Base-by-base conservation (phyloP, 1,140 invertebrate genomes). In the Aphelenchoides besseyi region DNA sequence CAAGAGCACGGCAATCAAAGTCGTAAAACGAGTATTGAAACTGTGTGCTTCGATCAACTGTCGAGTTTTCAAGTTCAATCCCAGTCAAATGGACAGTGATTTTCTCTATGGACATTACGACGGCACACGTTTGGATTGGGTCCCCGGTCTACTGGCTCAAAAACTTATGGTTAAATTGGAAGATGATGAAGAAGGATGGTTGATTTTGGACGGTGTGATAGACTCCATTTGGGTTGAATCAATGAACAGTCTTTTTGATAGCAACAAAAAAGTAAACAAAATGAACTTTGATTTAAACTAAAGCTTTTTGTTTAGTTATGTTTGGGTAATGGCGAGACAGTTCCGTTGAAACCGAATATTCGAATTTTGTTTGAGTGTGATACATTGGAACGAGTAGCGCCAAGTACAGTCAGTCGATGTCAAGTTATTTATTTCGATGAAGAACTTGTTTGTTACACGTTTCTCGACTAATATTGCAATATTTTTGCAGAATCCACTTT, bases 331-430 rank as follows among this genome's bases (percentile, higher is more conserved):
- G 70, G 70, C 0, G 70, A 71, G 54, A 71, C 36, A 2, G 59
- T 71, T 37, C 41, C 53, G 5, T 32, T 71, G 23, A 79, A 77
- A 16, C 66, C 55, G 18, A 28, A 73, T 12, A 77, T 75, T 9
- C n/a, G 75, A 30, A 48, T 75, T 5, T 32, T 75, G 0, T 75
- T 75, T n/a, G 74, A 75, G 66, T 73, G 36, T 1, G 74, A 71
- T 36, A 32, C 37, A 9, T 32, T 75, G 18, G 54, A 57, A 28
- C 37, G 67, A 12, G 54, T 75, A 16, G 74, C 74, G 3, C 18
- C 76, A 16, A 78, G 75, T 64, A 75, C 74, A 1, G 62, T 75
- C 32, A 75, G 71, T 1, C 69, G 74, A 30, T 78, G 75, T 53
- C 74, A 62, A 32, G 67, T 75, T 26, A 61, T 74, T 18, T 74